A percentile compares a stretch with the other conserved stretches of the same genome.
Conservation (phyloP, 2,797 vertebrate species). For the Denticeps clupeoides region DNA sequence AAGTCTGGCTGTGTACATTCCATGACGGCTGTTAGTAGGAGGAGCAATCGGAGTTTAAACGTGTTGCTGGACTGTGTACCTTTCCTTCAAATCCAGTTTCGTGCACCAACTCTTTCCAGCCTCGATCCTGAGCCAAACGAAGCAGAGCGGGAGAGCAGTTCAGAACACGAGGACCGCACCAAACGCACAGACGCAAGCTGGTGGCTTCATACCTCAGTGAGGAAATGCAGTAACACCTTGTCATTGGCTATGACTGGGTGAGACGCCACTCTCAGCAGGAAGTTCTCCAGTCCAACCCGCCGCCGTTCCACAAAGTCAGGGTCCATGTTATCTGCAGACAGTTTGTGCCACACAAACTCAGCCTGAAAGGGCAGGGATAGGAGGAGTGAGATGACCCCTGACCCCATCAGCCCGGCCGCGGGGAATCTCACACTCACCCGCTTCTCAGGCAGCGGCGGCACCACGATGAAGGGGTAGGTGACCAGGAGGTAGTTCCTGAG, state of each 20-base stretch:
- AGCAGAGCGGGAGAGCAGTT: too few species aligned
- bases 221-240: conserved; percentile 79
- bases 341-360: conserved; percentile 95
- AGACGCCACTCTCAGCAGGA: conserved; percentile 81
- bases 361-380: too few species aligned
- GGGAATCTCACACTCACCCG: conserved; percentile 65
- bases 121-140: conserved; percentile 62
- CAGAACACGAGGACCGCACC: too few species aligned
- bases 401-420: too few species aligned
- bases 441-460: conserved; percentile 89
- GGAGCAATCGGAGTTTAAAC: not conserved
- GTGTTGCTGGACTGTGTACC: conserved; percentile 47
- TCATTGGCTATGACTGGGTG: conserved; percentile 79
- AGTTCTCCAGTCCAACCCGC: conserved; percentile 86
- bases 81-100: conserved; percentile 90
- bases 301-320: conserved; percentile 93
- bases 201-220: conserved; percentile 73
- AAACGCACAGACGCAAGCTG: too few species aligned
- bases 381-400: too few species aligned
- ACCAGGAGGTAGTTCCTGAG: conserved; percentile 79
- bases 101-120: conserved; percentile 86
- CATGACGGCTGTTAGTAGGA: not conserved
- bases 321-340: conserved; percentile 96
- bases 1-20: too few species aligned
- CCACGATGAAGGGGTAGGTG: conserved; percentile 74